These are phyloP conservation scores for Drosophila punjabiensis DNA, from an alignment of 1,140 invertebrate genomes.

Conservation along the genomic window DNA sequence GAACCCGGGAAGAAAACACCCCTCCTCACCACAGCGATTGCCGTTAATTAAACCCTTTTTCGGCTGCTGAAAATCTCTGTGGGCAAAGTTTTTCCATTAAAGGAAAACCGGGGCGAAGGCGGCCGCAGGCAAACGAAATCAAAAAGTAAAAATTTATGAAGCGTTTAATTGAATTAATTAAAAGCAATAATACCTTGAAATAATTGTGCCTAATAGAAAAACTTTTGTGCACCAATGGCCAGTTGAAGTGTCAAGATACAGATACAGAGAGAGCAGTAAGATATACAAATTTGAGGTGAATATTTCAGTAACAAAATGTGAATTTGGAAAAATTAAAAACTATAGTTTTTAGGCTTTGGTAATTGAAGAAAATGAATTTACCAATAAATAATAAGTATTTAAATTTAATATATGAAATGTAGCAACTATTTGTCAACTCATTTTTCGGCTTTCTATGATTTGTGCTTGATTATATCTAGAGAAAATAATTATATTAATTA, in stretches of 20 bases:
- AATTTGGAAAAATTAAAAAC: not conserved
- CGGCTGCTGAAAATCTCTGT: constrained; percentile 60
- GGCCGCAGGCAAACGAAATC: constrained; percentile 70
- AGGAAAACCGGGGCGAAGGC: constrained; percentile 42
- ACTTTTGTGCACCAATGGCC: constrained; percentile 57
- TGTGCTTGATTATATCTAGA: not conserved
- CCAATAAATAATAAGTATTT: not conserved
- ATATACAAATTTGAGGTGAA: not conserved
- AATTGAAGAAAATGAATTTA: not conserved
- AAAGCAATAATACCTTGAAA: constrained; percentile 84
- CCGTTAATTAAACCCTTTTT: constrained; percentile 76
- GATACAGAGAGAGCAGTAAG: not conserved
- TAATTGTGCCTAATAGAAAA: constrained; percentile 82
- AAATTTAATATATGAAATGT: not conserved
- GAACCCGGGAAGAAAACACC: constrained; percentile 21
- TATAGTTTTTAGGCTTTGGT: not conserved
- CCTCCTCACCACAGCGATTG: constrained; percentile 31
- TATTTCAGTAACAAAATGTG: not conserved
- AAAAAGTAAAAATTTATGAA: constrained; percentile 85
- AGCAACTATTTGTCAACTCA: not conserved
- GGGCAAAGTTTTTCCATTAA: constrained; percentile 79
- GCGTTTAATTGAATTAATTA: constrained; percentile 85
- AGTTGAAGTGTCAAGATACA: constrained; percentile 2
- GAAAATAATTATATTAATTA: not conserved
- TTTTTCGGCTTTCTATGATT: not conserved